phyloP scores from a whole-genome alignment of 2,797 vertebrate species.

The Etheostoma perlongum region DNA sequence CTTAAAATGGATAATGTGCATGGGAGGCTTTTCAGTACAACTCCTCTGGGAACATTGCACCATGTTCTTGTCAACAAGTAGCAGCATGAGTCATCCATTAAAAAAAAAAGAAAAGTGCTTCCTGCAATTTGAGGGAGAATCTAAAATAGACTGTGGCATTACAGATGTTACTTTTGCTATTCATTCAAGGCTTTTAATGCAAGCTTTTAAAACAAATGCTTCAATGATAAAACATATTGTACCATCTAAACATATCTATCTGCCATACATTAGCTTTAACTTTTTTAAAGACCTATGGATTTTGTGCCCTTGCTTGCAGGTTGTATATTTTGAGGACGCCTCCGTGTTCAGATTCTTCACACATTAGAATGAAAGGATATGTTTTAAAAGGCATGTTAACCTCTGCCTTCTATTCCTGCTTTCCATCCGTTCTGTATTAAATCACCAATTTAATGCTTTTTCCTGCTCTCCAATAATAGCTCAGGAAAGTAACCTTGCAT shows the following conservation, averaged over 20 bases:
- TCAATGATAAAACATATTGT: background rate
- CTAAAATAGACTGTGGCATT: slow-evolving; percentile 53
- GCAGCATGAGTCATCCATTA: slow-evolving; percentile 77
- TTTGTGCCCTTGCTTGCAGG: background rate
- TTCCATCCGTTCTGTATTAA: background rate
- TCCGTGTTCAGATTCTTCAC: background rate
- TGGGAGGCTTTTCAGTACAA: slow-evolving; percentile 65
- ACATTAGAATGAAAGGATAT: background rate
- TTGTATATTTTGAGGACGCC: background rate
- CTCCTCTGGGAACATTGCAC: slow-evolving; percentile 73
- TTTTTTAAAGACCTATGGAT: background rate
- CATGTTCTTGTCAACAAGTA: slow-evolving; percentile 77
- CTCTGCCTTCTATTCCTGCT: slow-evolving; percentile 6
- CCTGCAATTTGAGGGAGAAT: slow-evolving; percentile 38
- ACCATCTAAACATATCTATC: background rate
- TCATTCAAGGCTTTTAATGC: slow-evolving; percentile 42
- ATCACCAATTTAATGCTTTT: slow-evolving; percentile 17
- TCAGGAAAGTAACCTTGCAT: slow-evolving; percentile 21
- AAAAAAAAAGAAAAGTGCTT: slow-evolving; percentile 70
- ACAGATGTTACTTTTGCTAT: slow-evolving; percentile 27
- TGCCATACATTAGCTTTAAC: background rate
- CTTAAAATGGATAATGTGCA: slow-evolving; percentile 54
- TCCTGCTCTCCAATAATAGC: slow-evolving; percentile 12
- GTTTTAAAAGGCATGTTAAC: background rate
- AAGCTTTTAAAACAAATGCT: slow-evolving; percentile 30